Conservation (phyloP, 2,113 vertebrate genomes). For the Thamnophis sirtalis region DNA sequence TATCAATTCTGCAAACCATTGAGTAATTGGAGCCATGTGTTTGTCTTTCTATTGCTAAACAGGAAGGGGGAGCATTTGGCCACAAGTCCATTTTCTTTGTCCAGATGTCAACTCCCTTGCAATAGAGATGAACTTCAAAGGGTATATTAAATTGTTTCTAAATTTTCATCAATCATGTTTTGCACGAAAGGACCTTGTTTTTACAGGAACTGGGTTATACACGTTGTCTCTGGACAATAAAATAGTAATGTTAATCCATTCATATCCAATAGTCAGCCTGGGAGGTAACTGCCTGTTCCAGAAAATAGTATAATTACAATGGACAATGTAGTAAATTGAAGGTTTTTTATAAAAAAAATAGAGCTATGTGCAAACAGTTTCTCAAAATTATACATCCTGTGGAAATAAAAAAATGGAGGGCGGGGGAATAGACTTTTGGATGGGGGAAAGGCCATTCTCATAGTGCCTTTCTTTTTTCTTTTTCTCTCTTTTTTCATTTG, state of each 20-base stretch:
- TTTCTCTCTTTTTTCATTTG: neutral
- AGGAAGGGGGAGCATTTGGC: neutral
- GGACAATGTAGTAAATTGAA: neutral
- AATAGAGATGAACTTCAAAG: neutral
- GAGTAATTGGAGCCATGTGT: neutral
- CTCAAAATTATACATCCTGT: neutral
- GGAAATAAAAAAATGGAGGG: neutral
- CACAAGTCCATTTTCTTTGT: neutral
- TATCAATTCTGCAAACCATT: neutral
- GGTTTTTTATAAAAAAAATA: no score
- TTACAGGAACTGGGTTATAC: slow-evolving; percentile 49
- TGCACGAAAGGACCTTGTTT: slow-evolving; percentile 72
- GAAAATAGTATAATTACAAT: neutral
- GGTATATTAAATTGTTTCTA: slow-evolving; percentile 20
- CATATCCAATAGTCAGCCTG: neutral
- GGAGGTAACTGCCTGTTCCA: neutral
- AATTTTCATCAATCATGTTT: slow-evolving; percentile 61
- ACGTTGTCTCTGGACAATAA: slow-evolving; percentile 62
- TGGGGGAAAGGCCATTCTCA: neutral
- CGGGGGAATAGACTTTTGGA: neutral
- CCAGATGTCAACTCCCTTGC: neutral
- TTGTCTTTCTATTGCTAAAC: neutral
- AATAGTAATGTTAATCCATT: neutral
- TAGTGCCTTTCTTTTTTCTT: neutral
- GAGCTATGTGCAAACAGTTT: neutral